Percentiles rank a stretch among this genome's conserved stretches.
Conservation (phyloP, 2,113 vertebrate genomes). For the Setophaga coronata region DNA sequence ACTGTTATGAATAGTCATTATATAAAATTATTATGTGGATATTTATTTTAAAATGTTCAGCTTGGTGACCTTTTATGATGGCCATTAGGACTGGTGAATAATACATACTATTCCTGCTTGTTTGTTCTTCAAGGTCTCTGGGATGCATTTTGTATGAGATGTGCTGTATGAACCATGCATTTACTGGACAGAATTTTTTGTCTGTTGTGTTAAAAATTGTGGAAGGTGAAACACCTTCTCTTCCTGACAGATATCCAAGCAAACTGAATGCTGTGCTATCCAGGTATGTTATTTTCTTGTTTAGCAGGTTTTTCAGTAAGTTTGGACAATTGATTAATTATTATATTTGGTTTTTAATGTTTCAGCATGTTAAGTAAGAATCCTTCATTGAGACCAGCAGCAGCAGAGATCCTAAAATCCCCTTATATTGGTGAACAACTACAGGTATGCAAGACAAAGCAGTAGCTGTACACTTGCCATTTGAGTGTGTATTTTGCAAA, state of each 20-base stretch:
- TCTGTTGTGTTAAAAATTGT: slow-evolving; percentile 84
- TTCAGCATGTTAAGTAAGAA: slow-evolving; percentile 83
- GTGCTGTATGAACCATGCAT: slow-evolving; percentile 85
- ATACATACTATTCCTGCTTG: neutral
- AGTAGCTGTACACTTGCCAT: neutral
- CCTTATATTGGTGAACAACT: slow-evolving; percentile 74
- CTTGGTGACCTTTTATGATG: neutral
- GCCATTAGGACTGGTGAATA: neutral
- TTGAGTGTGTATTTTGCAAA: neutral
- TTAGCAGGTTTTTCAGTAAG: neutral
- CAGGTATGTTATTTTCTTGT: slow-evolving; percentile 68
- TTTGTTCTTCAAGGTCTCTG: slow-evolving; percentile 78
- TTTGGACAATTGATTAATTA: neutral
- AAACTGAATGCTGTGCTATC: slow-evolving; percentile 78
- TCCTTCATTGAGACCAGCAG: slow-evolving; percentile 76
- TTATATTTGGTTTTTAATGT: slow-evolving; percentile 1
- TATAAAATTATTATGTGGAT: neutral
- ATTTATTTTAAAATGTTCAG: neutral
- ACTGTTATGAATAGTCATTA: neutral
- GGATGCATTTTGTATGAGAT: slow-evolving; percentile 89
- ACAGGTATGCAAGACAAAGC: slow-evolving; percentile 61
- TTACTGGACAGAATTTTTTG: slow-evolving; percentile 82
- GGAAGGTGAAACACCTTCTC: slow-evolving; percentile 79
- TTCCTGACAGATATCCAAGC: slow-evolving; percentile 74
- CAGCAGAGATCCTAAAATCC: slow-evolving; percentile 76